These are phyloP conservation scores for Muntiacus reevesi DNA, from an alignment of 2,113 vertebrate genomes.

Conservation along the genomic window DNA sequence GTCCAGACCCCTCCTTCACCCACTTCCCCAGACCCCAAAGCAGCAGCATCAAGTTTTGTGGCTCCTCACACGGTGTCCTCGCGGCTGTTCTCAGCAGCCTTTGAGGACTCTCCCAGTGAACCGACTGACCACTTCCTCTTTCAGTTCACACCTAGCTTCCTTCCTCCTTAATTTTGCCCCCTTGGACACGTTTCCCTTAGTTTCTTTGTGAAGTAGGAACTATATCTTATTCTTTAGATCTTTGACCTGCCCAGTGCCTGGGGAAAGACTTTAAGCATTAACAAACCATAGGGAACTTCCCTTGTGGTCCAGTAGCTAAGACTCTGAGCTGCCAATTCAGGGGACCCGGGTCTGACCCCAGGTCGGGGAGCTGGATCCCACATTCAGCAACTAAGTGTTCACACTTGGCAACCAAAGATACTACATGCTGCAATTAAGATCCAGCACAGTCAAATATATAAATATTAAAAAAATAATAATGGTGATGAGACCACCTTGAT, in stretches of 20 bases:
- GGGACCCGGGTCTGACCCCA: rapidly evolving
- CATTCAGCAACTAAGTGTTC: not conserved
- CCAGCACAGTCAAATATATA: not conserved
- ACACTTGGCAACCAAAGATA: not conserved
- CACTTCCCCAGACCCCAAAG: not conserved
- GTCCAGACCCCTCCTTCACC: not conserved
- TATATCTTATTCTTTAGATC: not conserved
- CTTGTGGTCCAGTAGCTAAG: not conserved
- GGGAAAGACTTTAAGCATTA: not conserved
- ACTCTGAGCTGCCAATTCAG: not conserved
- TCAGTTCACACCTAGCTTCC: not conserved
- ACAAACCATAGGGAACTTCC: not conserved
- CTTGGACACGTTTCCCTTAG: not conserved
- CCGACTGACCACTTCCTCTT: not conserved
- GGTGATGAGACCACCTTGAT: not conserved
- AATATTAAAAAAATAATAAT: not conserved
- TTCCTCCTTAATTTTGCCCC: not conserved
- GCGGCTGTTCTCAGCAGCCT: not conserved
- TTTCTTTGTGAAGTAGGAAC: not conserved
- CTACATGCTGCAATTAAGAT: not conserved
- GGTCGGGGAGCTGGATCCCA: not conserved
- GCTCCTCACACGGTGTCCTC: not conserved
- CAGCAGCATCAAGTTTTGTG: not conserved
- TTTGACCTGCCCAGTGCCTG: not conserved
- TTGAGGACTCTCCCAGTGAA: not conserved